Conservation (phyloP, 2,113 vertebrate species). For the Myrmecobius fasciatus region DNA sequence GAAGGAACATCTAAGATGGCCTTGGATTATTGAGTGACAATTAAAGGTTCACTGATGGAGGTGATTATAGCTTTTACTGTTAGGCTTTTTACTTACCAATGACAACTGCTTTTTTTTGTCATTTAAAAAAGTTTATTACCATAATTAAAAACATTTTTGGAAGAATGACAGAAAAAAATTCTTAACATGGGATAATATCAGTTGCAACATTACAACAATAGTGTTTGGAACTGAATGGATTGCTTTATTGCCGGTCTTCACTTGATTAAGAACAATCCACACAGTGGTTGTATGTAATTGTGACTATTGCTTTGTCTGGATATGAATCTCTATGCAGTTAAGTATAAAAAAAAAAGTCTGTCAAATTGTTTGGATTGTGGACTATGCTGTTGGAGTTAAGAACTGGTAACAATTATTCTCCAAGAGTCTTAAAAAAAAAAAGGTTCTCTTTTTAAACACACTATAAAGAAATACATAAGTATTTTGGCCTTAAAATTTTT, state of each 20-base stretch:
- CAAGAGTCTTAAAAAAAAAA: constrained; percentile 79
- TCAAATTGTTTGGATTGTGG: constrained; percentile 76
- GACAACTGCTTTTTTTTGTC: too few relatives aligned
- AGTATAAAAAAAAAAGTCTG: constrained; percentile 61
- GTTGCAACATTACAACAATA: constrained; percentile 80
- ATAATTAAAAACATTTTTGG: constrained; percentile 87
- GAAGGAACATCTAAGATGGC: too few relatives aligned
- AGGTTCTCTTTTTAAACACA: constrained; percentile 68
- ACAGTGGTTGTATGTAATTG: constrained; percentile 61
- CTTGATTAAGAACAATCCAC: constrained; percentile 75
- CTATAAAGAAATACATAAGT: constrained; percentile 88
- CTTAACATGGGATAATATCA: constrained; percentile 82
- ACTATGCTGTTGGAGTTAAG: constrained; percentile 77
- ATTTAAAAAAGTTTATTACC: constrained; percentile 89
- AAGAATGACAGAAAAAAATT: constrained; percentile 82
- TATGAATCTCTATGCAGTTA: constrained; percentile 78
- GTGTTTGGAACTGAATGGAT: constrained; percentile 67
- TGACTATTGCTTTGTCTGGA: constrained; percentile 81
- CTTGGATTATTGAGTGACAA: too few relatives aligned
- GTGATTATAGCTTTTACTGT: too few relatives aligned
- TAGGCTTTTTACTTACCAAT: too few relatives aligned
- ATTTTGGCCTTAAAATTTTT: constrained; percentile 86
- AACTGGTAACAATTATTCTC: constrained; percentile 83
- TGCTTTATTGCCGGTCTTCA: constrained; percentile 82
- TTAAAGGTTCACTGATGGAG: too few relatives aligned